Evolutionary conservation across 2,888 invertebrate species (phyloP).

Genomic region (Phytoseiulus persimilis): DNA sequence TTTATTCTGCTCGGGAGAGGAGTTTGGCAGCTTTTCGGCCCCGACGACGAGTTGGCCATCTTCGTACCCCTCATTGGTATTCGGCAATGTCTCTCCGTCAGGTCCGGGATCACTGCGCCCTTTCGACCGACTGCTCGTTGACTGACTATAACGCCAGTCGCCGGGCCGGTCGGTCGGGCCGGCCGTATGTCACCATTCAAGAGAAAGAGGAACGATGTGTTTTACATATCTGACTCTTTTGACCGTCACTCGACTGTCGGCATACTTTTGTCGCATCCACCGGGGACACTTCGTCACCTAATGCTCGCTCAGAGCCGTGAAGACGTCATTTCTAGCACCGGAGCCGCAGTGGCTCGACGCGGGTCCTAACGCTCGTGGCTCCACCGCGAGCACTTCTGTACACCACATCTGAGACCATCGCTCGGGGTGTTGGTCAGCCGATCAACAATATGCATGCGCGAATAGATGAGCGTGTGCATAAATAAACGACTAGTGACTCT

Average conservation of each 20-base stretch:
- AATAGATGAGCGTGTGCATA: background rate
- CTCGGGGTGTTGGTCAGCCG: too few species aligned
- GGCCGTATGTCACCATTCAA: background rate
- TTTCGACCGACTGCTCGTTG: background rate
- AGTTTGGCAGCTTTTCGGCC: background rate
- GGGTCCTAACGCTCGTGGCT: too few species aligned
- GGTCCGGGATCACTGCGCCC: constrained; percentile 5
- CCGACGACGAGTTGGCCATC: background rate
- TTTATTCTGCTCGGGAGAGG: background rate
- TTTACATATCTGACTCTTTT: background rate
- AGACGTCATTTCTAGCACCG: background rate
- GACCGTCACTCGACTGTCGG: background rate
- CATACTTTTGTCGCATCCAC: background rate
- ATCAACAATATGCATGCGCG: background rate
- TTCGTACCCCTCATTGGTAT: constrained; percentile 5
- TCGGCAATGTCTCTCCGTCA: background rate
- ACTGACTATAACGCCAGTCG: background rate
- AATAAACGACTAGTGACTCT: background rate
- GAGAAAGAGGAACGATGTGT: background rate
- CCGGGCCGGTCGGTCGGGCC: background rate
- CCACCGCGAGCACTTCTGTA: too few species aligned
- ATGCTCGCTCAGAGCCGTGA: background rate
- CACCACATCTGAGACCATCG: too few species aligned
- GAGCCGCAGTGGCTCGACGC: background rate
- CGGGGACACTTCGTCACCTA: background rate